Evolutionary conservation across 2,113 vertebrate genomes (phyloP), one percentile per base, ranked within the genome.

Genomic region (Plectropomus leopardus): DNA sequence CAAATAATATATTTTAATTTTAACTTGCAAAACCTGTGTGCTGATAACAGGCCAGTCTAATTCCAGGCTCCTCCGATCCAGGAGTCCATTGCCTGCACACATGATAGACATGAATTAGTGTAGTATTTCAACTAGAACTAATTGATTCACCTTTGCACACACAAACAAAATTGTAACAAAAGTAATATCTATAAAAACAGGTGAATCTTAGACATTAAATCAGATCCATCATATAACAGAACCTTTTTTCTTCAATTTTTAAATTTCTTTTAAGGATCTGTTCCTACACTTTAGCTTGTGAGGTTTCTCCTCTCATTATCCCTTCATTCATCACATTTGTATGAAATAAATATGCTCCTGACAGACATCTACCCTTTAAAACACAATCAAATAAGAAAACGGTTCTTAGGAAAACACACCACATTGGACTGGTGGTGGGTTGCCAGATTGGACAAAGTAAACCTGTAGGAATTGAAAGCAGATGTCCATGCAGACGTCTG

Each of bases 381-480:
- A 83, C 59, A 81, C 72, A 83, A 88, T 83, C 78, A 74, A 81
- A 85, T 69, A 80, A 80, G 65, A 88, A 91, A 87, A 84, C 19
- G 45, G 28, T 55, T 40, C 77, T 65, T 87, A 61, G 26, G 26
- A 84, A 89, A 92, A 85, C 84, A 86, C 40, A 14, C 69, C 48
- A 66, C 83, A 28, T 53, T 34, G 40, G 53, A 66, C 23, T 45
- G 54, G 63, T 78, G 72, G 84, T 84, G 55, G 64, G 75, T 89
- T 86, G 75, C 75, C 80, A 80, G 79, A 73, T 68, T 51, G 73
- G 78, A 80, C 81, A 72, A 64, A 85, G 75, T 72, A 82, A 87
- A 91, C 83, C 59, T 77, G 78, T 44, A 30, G 3, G 72, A 89
- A 94, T 93, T 91, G 80, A 83, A 92, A 92, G 86, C 92, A 93